Evolutionary conservation across 2,113 vertebrate genomes (phyloP), one percentile per base, ranked within the genome.

Genomic region (Cariama cristata): DNA sequence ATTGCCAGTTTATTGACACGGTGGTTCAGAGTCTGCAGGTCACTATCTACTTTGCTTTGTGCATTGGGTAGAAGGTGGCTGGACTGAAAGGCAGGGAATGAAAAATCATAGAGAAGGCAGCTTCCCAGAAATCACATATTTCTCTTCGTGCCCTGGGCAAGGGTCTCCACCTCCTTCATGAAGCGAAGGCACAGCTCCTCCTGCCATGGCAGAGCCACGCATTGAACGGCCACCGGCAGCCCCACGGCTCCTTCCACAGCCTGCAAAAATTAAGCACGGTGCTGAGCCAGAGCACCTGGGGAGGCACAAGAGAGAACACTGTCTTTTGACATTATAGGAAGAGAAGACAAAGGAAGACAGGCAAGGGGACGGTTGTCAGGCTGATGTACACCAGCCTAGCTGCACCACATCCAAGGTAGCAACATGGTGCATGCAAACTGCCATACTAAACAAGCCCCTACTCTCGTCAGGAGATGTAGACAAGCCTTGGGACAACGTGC

Each of bases 151-250:
- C 72, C 6, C 0, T 2, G 66, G 47, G 88, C 27, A 17, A 93
- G 79, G 0, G 16, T 87, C 74, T 96, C 92, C 66, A 93, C 92
- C 74, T 97, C 95, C 74, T 88, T 91, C 94, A 69, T 35, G 82
- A 88, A 80, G 53, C 21, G 30, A 17, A 97, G 90, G 66, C 96
- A 95, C 66, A 95, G 69, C 85, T 95, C 92, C 49, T 96, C 95
- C 81, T 95, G 94, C 94, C 81, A 82, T 0, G 73, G 93, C 81
- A 96, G 4, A 2, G 95, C 91, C 52, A 95, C n/a, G 0, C 95
- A 79, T 7, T 87, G 92, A 8, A 85, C 44, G 0, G 95, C 84
- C 69, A 97, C 73, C 0, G 79, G 92, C 77, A 97, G 1, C 49
- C 95, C 94, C 66, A 77, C 22, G 0, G 88, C 89, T 89, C 91